Evolutionary conservation across 2,113 vertebrate genomes (phyloP).

Genomic region (Melanerpes aurifrons): DNA sequence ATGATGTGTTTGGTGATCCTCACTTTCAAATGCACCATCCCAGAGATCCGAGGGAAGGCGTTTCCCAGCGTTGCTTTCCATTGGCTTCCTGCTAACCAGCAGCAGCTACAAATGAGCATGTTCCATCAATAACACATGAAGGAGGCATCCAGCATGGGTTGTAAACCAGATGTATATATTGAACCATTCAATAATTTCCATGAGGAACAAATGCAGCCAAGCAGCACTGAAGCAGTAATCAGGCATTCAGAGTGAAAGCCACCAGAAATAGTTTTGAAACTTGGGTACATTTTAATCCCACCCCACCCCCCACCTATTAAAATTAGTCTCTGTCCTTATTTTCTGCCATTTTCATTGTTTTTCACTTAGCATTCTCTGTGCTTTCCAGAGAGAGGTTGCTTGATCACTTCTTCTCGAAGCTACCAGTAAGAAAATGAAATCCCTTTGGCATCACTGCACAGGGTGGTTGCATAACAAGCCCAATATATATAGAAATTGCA

Average conservation of each 20-base stretch:
- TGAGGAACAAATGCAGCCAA: not conserved
- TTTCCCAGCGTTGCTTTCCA: not conserved
- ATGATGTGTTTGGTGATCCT: rapidly evolving
- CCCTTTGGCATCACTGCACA: slow-evolving; percentile 25
- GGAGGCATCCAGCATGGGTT: not conserved
- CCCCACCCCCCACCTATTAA: not conserved
- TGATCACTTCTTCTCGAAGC: slow-evolving; percentile 34
- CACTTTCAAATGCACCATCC: too few relatives aligned
- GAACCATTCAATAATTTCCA: not conserved
- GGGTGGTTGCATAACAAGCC: slow-evolving; percentile 37
- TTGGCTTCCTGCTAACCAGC: not conserved
- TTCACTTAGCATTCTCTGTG: not conserved
- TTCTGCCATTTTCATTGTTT: not conserved
- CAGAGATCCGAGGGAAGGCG: not conserved
- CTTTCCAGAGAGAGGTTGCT: not conserved
- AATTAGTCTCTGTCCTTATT: not conserved
- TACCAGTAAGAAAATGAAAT: slow-evolving; percentile 25
- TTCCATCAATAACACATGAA: not conserved
- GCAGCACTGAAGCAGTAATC: not conserved
- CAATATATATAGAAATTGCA: slow-evolving; percentile 48
- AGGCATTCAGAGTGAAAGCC: not conserved
- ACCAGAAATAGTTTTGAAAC: not conserved
- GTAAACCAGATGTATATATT: not conserved
- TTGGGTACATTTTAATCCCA: not conserved
- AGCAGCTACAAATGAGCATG: not conserved